Percentiles rank a stretch among this genome's conserved stretches.
phyloP scores from a whole-genome alignment of 2,797 vertebrate species.

The Sebastes itinus region DNA sequence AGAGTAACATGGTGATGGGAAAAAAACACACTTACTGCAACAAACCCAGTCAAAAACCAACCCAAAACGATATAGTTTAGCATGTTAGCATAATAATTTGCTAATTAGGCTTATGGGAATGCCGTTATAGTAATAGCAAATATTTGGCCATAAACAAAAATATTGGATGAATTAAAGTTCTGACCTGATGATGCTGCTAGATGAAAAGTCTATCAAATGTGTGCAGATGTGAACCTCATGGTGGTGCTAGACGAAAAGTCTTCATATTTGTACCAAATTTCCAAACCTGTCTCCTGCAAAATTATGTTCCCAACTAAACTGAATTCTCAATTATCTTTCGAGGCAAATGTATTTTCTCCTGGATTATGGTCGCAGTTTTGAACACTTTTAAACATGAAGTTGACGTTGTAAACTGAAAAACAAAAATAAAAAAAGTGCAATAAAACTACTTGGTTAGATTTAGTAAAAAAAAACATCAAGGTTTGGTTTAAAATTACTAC shows the following conservation, averaged over 20 bases:
- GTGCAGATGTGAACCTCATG: neutral
- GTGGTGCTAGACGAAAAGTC: neutral
- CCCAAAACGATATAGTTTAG: neutral
- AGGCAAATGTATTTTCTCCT: too few species aligned
- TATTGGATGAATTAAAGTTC: neutral
- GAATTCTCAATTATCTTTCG: too few species aligned
- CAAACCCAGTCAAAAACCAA: neutral
- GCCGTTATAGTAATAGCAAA: neutral
- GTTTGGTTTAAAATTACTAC: too few species aligned
- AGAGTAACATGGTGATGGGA: neutral
- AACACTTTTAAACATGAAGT: too few species aligned
- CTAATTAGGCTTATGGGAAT: too few species aligned
- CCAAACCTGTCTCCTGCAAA: too few species aligned
- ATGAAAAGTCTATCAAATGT: neutral
- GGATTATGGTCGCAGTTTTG: too few species aligned
- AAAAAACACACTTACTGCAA: neutral
- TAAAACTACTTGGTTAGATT: too few species aligned
- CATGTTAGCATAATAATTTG: neutral
- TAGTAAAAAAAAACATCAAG: too few species aligned
- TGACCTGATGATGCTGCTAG: neutral
- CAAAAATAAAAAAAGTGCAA: too few species aligned
- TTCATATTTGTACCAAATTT: neutral
- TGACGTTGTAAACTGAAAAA: too few species aligned
- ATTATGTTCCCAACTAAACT: too few species aligned
- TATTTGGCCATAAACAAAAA: neutral